Conservation (phyloP, 2,888 invertebrate species). For the Augochlorella aurata region DNA sequence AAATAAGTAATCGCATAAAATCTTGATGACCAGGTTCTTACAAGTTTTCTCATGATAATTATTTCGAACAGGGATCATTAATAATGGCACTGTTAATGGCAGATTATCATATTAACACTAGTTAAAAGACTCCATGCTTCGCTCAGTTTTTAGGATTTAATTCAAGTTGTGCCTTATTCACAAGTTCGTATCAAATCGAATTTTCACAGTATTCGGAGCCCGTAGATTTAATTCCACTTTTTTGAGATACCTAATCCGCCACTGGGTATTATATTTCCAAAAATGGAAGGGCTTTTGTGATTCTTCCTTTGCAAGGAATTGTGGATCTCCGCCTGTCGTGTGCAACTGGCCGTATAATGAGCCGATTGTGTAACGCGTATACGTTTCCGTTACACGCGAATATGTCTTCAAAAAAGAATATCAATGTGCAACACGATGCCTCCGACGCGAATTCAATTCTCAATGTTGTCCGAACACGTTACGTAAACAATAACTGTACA, state of each 20-base stretch:
- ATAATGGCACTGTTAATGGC: background rate
- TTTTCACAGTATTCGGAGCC: too few relatives aligned
- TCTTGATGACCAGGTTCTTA: background rate
- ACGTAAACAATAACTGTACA: constrained; percentile 37
- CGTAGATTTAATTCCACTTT: too few relatives aligned
- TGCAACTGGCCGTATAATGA: constrained; percentile 28
- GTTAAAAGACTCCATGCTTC: too few relatives aligned
- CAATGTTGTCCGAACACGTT: constrained; percentile 28
- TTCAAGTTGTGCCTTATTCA: too few relatives aligned
- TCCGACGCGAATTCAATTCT: constrained; percentile 26
- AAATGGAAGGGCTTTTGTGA: constrained; percentile 16
- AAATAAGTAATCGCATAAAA: background rate
- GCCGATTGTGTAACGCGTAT: constrained; percentile 40
- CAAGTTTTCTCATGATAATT: background rate
- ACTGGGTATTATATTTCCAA: constrained; percentile 13
- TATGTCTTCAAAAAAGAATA: background rate
- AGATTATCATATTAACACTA: background rate
- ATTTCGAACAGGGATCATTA: background rate
- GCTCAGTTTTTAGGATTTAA: too few relatives aligned
- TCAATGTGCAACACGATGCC: background rate
- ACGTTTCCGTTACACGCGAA: constrained; percentile 23
- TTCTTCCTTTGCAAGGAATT: constrained; percentile 26
- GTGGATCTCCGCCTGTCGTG: constrained; percentile 25
- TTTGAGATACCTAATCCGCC: background rate
- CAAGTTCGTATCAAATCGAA: too few relatives aligned